Percentiles rank a stretch among this genome's conserved stretches.
These are phyloP conservation scores for Sorex maritimensis DNA, from an alignment of 2,797 vertebrate genomes.

Conservation along the genomic window DNA sequence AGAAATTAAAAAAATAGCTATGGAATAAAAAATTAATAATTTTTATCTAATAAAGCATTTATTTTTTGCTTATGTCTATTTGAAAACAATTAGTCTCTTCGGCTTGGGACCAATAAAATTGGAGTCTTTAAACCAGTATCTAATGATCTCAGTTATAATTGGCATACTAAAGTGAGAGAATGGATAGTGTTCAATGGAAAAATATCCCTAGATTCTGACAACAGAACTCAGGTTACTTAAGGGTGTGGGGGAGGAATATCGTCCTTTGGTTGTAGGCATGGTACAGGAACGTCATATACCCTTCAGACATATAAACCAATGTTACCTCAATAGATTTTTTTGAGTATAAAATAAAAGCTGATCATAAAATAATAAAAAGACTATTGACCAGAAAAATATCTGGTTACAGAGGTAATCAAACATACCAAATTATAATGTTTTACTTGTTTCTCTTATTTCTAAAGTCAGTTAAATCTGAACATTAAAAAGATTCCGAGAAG, in stretches of 20 bases:
- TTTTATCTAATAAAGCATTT: background rate
- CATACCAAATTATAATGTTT: constrained; percentile 33
- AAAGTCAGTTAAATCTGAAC: constrained; percentile 22
- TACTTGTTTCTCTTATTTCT: constrained; percentile 7
- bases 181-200: too few species aligned
- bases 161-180: too few species aligned
- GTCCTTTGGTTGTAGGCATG: too few species aligned
- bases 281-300: too few species aligned
- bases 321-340: too few species aligned
- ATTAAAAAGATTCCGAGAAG: constrained; percentile 33
- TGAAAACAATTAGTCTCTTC: constrained; percentile 14
- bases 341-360: too few species aligned
- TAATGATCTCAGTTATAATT: too few species aligned
- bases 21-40: background rate
- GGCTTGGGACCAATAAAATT: background rate
- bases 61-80: background rate
- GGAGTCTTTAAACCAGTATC: background rate
- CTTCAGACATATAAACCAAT: too few species aligned
- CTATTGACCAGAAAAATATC: background rate
- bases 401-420: background rate
- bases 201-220: too few species aligned
- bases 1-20: background rate
- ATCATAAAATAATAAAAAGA: too few species aligned
- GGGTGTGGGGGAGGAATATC: too few species aligned
- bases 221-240: too few species aligned